phyloP scores from a whole-genome alignment of 2,113 vertebrate genomes.

The Eolophus roseicapilla region DNA sequence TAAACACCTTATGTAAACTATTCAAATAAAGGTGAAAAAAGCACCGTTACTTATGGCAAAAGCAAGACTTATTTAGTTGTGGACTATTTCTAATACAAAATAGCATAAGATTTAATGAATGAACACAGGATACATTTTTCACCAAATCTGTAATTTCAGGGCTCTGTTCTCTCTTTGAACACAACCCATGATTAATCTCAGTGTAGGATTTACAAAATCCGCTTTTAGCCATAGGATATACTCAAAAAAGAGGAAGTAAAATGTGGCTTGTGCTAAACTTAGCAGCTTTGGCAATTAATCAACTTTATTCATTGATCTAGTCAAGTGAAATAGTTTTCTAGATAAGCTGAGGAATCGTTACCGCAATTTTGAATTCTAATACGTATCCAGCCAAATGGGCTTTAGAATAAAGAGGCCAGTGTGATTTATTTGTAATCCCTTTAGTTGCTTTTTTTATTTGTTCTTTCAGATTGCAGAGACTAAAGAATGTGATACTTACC shows the following conservation, averaged over 20 bases:
- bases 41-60: neutral
- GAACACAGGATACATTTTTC: neutral
- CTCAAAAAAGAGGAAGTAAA: neutral
- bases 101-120: neutral
- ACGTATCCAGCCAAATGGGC: neutral
- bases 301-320: conserved; percentile 5
- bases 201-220: conserved; percentile 51
- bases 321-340: neutral
- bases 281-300: conserved; percentile 14
- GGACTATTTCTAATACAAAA: neutral
- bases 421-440: conserved; percentile 49
- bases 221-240: conserved; percentile 7
- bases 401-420: conserved; percentile 22
- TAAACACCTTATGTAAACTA: neutral
- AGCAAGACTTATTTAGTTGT: neutral
- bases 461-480: conserved; percentile 31
- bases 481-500: conserved; percentile 42
- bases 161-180: conserved; percentile 32
- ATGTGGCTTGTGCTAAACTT: conserved; percentile 19
- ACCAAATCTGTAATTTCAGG: conserved; percentile 5
- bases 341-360: neutral
- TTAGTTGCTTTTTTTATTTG: conserved; percentile 51
- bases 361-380: neutral
- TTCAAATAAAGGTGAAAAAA: neutral
- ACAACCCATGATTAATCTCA: conserved; percentile 38